A percentile compares a stretch with the other conserved stretches of the same genome.
Conservation (phyloP, 2,113 vertebrate species). For the Zonotrichia leucophrys region DNA sequence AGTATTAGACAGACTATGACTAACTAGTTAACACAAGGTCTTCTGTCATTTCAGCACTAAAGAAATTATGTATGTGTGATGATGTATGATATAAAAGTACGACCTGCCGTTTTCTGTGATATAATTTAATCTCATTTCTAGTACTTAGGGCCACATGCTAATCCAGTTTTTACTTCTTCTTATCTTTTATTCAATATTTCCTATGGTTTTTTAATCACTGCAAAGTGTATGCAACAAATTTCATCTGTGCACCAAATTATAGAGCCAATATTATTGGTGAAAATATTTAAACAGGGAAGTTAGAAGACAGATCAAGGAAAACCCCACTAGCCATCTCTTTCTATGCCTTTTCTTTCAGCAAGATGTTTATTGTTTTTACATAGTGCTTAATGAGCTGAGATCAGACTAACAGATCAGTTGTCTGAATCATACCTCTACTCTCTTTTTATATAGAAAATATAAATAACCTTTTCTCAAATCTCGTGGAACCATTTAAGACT, state of each 20-base stretch:
- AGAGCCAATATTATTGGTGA: neutral
- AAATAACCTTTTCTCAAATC: neutral
- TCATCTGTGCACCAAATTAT: neutral
- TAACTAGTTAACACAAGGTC: neutral
- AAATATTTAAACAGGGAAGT: neutral
- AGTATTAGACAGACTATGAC: neutral
- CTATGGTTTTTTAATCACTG: neutral
- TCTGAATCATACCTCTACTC: neutral
- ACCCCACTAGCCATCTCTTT: neutral
- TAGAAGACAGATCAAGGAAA: neutral
- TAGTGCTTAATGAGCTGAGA: neutral
- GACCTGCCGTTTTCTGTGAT: neutral
- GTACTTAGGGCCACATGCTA: neutral
- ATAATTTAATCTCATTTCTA: neutral
- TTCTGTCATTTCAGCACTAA: neutral
- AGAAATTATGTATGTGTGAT: neutral
- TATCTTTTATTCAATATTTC: neutral
- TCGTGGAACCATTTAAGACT: neutral
- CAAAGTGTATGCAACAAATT: neutral
- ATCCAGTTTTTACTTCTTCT: neutral
- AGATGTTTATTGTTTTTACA: neutral
- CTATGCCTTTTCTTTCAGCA: neutral
- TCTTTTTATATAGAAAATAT: neutral
- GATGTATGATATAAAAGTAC: neutral
- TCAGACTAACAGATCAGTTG: neutral